phyloP scores from a whole-genome alignment of 2,888 invertebrate genomes.

The Ernsta delagoae region DNA sequence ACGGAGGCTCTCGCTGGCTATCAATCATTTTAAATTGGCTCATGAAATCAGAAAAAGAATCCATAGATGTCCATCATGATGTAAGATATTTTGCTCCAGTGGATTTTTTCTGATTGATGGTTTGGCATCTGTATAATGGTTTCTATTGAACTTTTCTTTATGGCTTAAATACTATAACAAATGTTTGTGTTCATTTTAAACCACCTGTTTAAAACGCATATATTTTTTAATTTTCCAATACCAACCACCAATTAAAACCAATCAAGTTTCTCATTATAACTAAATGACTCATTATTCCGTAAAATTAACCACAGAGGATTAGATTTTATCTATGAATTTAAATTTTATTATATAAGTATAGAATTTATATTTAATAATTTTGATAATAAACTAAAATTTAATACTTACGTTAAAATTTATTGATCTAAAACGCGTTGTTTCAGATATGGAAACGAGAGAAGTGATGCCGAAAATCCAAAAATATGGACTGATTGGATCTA shows the following conservation, averaged over 20 bases:
- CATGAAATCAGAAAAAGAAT: constrained; percentile 41
- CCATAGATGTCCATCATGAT: constrained; percentile 43
- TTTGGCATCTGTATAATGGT: constrained; percentile 43
- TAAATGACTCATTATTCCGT: too few species aligned
- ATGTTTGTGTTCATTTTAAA: too few species aligned
- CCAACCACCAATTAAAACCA: too few species aligned
- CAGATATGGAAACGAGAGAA: constrained; percentile 35
- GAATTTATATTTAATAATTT: too few species aligned
- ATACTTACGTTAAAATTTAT: too few species aligned
- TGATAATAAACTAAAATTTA: too few species aligned
- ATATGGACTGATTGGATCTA: background rate
- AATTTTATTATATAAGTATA: too few species aligned
- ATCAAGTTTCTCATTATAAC: too few species aligned
- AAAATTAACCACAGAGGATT: too few species aligned
- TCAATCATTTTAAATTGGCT: constrained; percentile 64
- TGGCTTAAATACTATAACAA: background rate
- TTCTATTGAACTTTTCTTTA: constrained; percentile 25
- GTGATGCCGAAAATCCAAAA: constrained; percentile 6
- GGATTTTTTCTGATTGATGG: constrained; percentile 50
- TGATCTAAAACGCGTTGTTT: constrained; percentile 34
- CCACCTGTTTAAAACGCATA: too few species aligned
- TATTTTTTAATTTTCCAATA: too few species aligned
- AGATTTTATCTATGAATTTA: too few species aligned
- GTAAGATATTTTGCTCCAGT: constrained; percentile 39
- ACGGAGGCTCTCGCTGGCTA: constrained; percentile 41